Base-by-base conservation (phyloP, 2,113 vertebrate genomes). In the Pterocles burchelli region DNA sequence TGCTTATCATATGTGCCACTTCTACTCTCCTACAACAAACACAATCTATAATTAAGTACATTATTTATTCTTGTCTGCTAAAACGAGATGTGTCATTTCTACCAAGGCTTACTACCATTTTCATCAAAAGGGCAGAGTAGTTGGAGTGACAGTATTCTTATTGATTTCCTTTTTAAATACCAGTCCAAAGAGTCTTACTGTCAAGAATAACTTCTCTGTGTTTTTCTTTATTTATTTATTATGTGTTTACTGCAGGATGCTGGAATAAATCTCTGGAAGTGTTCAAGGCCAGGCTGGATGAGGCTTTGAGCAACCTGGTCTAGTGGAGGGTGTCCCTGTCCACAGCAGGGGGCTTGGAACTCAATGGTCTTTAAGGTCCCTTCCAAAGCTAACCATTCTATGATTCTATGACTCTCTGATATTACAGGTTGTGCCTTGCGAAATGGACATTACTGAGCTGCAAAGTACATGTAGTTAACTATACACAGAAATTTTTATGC, bases 21-120 rank as follows among this genome's bases (percentile, higher is more conserved):
- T 79, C 82, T 91, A 58, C 12, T 55, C 24, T 73, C 38, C 54
- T 79, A 45, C 26, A 82, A 85, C 34, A 96, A 95, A 85, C 38
- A 88, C 5, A 41, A 57, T 63, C 51, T 81, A 94, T 88, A 92
- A 91, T 84, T 81, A 68, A 52, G 3, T 52, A 9, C 16, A 84
- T 70, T 57, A 86, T 92, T 94, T 93, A 81, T 90, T 93, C 94
- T 95, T 81, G 46, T 71, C 49, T 88, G 11, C 17, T 83, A 92
- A 96, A 85, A 46, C 28, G 38, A 91, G 59, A 71, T n/a, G 29
- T 1, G 1, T 49, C 5, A 49, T 75, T 92, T 94, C 49, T 93
- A 67, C 22, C 9, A 70, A 57, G 34, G 10, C 13, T 89, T 90
- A 25, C 55, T 89, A 31, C 3, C 20, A 36, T 74, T 90, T 90